Percentiles rank a stretch among this genome's conserved stretches.
These are phyloP conservation scores for Tromatobia lineatoria DNA, from an alignment of 2,888 invertebrate genomes.

Conservation along the genomic window DNA sequence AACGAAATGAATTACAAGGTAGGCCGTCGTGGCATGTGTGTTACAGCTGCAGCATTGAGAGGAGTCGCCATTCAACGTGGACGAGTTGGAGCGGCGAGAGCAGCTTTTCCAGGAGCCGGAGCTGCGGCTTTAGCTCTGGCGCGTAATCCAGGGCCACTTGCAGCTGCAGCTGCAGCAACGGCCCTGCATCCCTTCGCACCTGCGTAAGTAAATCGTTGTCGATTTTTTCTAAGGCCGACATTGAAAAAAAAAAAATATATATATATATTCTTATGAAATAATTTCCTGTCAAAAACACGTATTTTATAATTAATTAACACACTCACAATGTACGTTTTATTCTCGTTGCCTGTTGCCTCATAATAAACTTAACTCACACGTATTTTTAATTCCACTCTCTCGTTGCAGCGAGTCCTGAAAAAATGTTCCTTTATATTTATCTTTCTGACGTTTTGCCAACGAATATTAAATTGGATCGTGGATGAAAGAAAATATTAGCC, in stretches of 20 bases:
- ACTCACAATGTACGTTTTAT: constrained; percentile 45
- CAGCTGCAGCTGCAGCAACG: constrained; percentile 90
- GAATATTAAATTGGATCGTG: neutral
- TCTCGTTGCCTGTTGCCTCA: constrained; percentile 61
- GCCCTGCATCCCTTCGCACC: constrained; percentile 95
- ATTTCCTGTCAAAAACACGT: constrained; percentile 10
- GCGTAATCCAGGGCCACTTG: constrained; percentile 89
- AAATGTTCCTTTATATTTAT: neutral
- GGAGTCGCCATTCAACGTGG: constrained; percentile 95
- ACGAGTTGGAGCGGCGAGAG: constrained; percentile 87
- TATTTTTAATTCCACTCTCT: constrained; percentile 37
- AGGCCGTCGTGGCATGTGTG: constrained; percentile 80
- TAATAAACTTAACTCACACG: constrained; percentile 48
- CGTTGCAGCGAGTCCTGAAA: constrained; percentile 58
- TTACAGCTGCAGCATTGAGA: constrained; percentile 92
- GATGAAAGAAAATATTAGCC: neutral
- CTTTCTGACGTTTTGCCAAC: neutral
- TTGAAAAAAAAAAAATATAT: constrained; percentile 7
- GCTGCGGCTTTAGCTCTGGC: constrained; percentile 91
- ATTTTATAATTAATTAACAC: constrained; percentile 54
- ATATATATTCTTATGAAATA: neutral
- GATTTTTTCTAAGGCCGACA: neutral
- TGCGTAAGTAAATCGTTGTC: constrained; percentile 89
- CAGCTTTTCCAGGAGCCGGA: constrained; percentile 89
- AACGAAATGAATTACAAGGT: constrained; percentile 74